A percentile compares a stretch with the other conserved stretches of the same genome.
phyloP scores from a whole-genome alignment of 2,888 invertebrate genomes.

The Chloromyia formosa region DNA sequence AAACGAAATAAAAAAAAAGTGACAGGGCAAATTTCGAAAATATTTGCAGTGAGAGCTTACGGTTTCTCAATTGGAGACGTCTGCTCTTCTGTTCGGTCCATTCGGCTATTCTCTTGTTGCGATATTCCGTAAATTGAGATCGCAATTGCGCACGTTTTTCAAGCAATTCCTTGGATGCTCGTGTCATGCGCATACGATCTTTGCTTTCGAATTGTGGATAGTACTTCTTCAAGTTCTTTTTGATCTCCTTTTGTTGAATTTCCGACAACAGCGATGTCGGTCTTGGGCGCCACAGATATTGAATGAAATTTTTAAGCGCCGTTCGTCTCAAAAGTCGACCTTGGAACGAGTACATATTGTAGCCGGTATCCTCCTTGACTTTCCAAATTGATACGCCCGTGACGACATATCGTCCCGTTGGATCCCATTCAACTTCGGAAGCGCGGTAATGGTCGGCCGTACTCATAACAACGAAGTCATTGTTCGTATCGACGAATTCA shows the following conservation, averaged over 20 bases:
- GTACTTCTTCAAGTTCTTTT: conserved; percentile 97
- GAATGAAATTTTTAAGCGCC: conserved; percentile 91
- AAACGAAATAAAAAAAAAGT: conserved; percentile 56
- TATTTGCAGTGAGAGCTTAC: conserved; percentile 71
- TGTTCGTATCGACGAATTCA: conserved; percentile 93
- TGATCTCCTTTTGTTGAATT: conserved; percentile 91
- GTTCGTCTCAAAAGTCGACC: conserved; percentile 77
- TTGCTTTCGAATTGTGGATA: conserved; percentile 95
- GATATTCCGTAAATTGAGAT: conserved; percentile 85
- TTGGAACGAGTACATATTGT: conserved; percentile 99
- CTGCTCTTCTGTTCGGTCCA: conserved; percentile 81
- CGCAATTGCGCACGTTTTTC: conserved; percentile 90
- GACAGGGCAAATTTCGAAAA: background rate
- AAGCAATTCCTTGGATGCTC: conserved; percentile 93
- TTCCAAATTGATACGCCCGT: conserved; percentile 96
- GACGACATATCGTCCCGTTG: conserved; percentile 96
- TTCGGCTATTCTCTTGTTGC: conserved; percentile 77
- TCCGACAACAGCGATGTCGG: conserved; percentile 85
- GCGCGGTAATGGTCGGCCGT: conserved; percentile 91
- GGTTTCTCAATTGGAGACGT: conserved; percentile 84
- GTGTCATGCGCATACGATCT: conserved; percentile 90
- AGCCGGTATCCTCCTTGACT: conserved; percentile 91
- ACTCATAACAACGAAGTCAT: conserved; percentile 95
- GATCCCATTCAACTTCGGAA: conserved; percentile 99
- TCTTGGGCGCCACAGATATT: conserved; percentile 95